Conservation (phyloP, 1,140 invertebrate genomes). For the Rhopalosiphum maidis region DNA sequence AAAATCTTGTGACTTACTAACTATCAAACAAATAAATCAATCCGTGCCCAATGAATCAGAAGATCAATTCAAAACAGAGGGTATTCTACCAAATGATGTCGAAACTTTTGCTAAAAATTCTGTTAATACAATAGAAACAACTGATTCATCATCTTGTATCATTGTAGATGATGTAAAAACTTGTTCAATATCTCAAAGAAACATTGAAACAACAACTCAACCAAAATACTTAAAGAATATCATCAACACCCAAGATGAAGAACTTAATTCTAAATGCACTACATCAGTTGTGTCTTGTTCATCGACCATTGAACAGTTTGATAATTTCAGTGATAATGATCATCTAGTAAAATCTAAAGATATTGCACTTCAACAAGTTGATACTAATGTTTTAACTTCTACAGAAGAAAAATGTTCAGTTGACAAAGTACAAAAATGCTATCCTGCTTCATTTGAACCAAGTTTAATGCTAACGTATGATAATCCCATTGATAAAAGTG, state of each 20-base stretch:
- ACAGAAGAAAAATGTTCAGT: background rate
- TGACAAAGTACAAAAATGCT: background rate
- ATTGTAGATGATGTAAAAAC: background rate
- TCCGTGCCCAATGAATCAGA: background rate
- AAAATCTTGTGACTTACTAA: background rate
- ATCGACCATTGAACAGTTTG: background rate
- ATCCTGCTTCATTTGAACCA: background rate
- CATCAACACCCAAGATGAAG: background rate
- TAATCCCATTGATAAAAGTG: no score
- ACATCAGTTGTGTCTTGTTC: background rate
- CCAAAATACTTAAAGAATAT: background rate
- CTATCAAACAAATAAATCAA: background rate
- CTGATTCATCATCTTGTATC: background rate
- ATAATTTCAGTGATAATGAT: background rate
- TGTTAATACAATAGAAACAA: background rate
- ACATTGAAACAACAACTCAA: background rate
- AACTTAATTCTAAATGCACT: background rate
- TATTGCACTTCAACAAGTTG: background rate
- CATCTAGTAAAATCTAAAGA: background rate
- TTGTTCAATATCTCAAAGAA: background rate
- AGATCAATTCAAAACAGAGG: background rate
- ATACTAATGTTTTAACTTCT: background rate
- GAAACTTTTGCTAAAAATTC: background rate
- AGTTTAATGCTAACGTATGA: background rate
- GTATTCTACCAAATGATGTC: background rate